Evolutionary conservation across 2,113 vertebrate species (phyloP).

Genomic region (Narcine bancroftii): DNA sequence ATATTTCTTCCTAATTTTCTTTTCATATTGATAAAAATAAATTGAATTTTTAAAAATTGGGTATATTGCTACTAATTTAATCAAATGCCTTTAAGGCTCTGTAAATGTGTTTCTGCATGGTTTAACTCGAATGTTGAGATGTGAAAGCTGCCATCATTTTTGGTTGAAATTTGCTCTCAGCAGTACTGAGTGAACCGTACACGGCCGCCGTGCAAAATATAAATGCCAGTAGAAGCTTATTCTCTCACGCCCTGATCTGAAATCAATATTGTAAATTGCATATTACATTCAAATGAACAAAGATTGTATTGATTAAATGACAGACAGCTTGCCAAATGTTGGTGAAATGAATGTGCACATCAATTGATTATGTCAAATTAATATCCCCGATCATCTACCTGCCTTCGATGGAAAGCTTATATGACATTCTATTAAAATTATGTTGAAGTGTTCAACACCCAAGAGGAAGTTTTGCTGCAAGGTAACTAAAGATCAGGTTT

Average conservation of each 20-base stretch:
- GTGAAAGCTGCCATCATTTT: not conserved
- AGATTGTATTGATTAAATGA: not conserved
- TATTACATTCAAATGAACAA: not conserved
- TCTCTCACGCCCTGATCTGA: not conserved
- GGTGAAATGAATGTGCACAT: conserved; percentile 4
- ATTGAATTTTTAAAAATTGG: not conserved
- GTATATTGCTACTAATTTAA: too few species aligned
- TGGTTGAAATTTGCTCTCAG: not conserved
- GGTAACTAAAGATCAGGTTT: not conserved
- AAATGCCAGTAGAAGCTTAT: not conserved
- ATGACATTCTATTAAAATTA: not conserved
- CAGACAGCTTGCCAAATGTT: not conserved
- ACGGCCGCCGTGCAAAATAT: not conserved
- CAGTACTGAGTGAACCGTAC: not conserved
- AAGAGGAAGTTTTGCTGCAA: not conserved
- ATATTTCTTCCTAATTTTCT: not conserved
- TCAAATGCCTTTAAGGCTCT: not conserved
- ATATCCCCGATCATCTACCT: conserved; percentile 15
- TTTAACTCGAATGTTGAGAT: not conserved
- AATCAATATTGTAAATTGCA: not conserved
- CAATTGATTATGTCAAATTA: conserved; percentile 20
- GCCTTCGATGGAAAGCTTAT: conserved; percentile 2
- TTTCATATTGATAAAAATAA: not conserved
- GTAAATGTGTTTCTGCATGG: not conserved
- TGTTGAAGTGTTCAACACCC: not conserved